Evolutionary conservation across 2,888 invertebrate genomes (phyloP).

Genomic region (Aproaerema taeniolella): DNA sequence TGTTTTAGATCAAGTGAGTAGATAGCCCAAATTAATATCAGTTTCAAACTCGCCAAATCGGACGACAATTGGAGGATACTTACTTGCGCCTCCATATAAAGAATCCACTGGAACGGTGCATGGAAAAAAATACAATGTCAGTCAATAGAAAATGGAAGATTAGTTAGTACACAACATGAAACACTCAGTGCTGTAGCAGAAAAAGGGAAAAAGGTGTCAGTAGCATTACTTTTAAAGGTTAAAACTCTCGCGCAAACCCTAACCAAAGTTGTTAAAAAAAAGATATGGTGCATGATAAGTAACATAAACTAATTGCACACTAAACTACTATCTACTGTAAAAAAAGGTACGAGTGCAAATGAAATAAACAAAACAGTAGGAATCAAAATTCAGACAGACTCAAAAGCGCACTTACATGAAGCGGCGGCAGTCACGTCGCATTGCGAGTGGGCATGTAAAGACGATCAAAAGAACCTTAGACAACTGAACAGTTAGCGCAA

Average conservation of each 20-base stretch:
- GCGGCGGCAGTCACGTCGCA: conserved; percentile 61
- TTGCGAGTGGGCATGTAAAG: conserved; percentile 68
- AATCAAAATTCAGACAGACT: conserved; percentile 29
- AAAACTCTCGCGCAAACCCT: conserved; percentile 9
- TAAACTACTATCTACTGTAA: conserved; percentile 50
- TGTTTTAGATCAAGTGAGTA: neutral
- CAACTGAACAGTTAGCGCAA: conserved; percentile 56
- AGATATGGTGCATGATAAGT: conserved; percentile 67
- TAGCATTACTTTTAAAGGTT: conserved; percentile 17
- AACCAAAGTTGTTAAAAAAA: conserved; percentile 32
- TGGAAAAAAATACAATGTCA: conserved; percentile 58
- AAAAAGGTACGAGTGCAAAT: conserved; percentile 56
- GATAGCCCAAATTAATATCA: neutral
- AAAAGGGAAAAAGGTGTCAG: conserved; percentile 32
- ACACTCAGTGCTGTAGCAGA: conserved; percentile 41
- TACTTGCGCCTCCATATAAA: conserved; percentile 84
- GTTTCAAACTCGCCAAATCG: no score
- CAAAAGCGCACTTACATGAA: conserved; percentile 70
- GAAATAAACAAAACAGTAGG: conserved; percentile 39
- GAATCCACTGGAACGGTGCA: conserved; percentile 81
- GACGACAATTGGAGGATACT: no score
- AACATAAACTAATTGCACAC: conserved; percentile 45
- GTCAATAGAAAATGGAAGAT: conserved; percentile 31
- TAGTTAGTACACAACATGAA: conserved; percentile 33
- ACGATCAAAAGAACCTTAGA: conserved; percentile 61